A percentile compares a stretch with the other conserved stretches of the same genome.
phyloP scores from a whole-genome alignment of 2,888 invertebrate genomes.

The Tenthredo mesomela region DNA sequence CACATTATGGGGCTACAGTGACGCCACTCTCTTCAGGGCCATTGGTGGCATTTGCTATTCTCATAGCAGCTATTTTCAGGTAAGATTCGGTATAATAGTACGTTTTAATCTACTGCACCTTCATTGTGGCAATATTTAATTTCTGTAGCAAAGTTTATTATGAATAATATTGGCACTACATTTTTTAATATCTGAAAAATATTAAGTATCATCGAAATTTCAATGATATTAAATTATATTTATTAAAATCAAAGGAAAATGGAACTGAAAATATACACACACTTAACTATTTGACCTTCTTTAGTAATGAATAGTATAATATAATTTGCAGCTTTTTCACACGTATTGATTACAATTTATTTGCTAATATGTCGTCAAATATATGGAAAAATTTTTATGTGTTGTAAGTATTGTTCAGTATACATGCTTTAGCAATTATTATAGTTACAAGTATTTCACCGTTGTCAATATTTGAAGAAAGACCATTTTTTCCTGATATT shows the following conservation, averaged over 20 bases:
- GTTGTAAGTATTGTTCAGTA: neutral
- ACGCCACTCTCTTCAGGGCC: constrained; percentile 78
- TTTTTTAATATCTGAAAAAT: neutral
- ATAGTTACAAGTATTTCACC: neutral
- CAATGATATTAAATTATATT: neutral
- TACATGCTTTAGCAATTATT: neutral
- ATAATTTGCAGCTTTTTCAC: neutral
- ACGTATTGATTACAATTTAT: neutral
- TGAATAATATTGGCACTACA: neutral
- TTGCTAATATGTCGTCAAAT: neutral
- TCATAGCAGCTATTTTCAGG: constrained; percentile 79
- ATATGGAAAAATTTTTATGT: neutral
- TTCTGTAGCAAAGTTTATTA: neutral
- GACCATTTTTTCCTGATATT: too few relatives aligned
- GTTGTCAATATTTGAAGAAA: neutral
- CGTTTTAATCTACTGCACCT: neutral
- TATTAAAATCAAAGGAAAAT: neutral
- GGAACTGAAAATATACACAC: neutral
- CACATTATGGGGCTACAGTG: constrained; percentile 82
- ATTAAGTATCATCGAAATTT: neutral
- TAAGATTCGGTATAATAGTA: constrained; percentile 63
- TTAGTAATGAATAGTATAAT: neutral
- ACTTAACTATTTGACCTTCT: neutral
- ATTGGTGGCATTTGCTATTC: constrained; percentile 78
- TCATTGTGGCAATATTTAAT: neutral